Evolutionary conservation across 2,113 vertebrate species (phyloP).

Genomic region (Gymnarchus niloticus): DNA sequence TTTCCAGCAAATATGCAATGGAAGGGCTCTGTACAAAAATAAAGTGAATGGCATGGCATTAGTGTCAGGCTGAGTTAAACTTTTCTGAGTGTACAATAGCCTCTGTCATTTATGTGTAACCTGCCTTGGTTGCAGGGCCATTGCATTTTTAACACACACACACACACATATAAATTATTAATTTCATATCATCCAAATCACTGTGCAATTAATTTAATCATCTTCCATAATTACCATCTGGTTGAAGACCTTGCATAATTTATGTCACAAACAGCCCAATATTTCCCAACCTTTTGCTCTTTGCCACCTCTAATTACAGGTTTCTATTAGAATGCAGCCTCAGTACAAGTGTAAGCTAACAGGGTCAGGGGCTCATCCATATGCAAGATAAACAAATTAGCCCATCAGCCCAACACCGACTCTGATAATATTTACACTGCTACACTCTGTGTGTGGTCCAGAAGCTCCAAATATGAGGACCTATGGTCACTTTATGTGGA

Average conservation of each 20-base stretch:
- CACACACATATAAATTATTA: slow-evolving; percentile 58
- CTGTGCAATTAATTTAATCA: slow-evolving; percentile 69
- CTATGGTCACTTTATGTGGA: slow-evolving; percentile 22
- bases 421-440: slow-evolving; percentile 23
- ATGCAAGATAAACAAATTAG: slow-evolving; percentile 28
- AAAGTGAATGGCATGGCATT: background rate
- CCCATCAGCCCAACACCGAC: slow-evolving; percentile 17
- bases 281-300: slow-evolving; percentile 59
- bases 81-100: background rate
- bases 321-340: slow-evolving; percentile 68
- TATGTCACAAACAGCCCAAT: slow-evolving; percentile 54
- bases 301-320: slow-evolving; percentile 63
- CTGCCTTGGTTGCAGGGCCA: background rate
- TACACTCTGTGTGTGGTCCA: slow-evolving; percentile 10
- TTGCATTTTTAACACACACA: slow-evolving; percentile 47
- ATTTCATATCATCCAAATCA: slow-evolving; percentile 63
- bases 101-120: background rate
- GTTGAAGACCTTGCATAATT: slow-evolving; percentile 48
- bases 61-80: background rate
- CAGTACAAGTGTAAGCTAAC: slow-evolving; percentile 19
- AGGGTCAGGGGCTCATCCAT: slow-evolving; percentile 28
- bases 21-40: background rate
- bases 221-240: slow-evolving; percentile 62
- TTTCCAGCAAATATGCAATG: background rate
- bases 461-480: background rate